Evolutionary conservation across 2,797 vertebrate species (phyloP).

Genomic region (Eulemur coronatus): DNA sequence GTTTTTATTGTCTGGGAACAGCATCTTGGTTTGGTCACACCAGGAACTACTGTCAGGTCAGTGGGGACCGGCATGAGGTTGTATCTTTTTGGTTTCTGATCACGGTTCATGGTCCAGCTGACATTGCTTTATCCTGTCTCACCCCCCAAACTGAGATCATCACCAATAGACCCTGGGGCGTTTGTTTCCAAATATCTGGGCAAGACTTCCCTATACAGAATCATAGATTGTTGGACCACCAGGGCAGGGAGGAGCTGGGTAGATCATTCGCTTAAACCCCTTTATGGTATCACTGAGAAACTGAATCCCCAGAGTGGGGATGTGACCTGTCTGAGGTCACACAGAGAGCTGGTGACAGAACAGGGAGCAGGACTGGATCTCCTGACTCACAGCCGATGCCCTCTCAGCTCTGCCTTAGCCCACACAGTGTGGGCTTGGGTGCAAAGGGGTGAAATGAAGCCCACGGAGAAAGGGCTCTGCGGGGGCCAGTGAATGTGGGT

Average conservation of each 20-base stretch:
- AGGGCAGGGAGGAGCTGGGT: background rate
- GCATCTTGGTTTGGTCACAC: background rate
- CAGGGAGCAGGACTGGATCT: background rate
- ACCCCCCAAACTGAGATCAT: background rate
- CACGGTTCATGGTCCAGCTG: rapidly evolving
- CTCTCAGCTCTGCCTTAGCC: background rate
- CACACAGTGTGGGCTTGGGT: rapidly evolving
- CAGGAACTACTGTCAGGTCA: background rate
- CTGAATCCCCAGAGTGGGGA: background rate
- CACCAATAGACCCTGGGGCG: background rate
- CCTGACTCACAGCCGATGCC: rapidly evolving
- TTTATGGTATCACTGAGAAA: background rate
- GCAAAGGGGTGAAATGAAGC: background rate
- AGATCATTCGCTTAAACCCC: background rate
- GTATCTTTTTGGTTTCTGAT: background rate
- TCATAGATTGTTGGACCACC: background rate
- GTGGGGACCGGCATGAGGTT: rapidly evolving
- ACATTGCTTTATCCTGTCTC: background rate
- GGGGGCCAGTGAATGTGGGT: background rate
- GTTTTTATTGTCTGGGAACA: background rate
- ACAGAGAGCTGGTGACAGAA: background rate
- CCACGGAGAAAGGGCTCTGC: rapidly evolving
- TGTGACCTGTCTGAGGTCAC: background rate
- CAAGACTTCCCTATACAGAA: background rate
- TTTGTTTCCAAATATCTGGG: background rate